Conservation (phyloP, 2,797 vertebrate genomes). For the Parotocinclus haroldoi region DNA sequence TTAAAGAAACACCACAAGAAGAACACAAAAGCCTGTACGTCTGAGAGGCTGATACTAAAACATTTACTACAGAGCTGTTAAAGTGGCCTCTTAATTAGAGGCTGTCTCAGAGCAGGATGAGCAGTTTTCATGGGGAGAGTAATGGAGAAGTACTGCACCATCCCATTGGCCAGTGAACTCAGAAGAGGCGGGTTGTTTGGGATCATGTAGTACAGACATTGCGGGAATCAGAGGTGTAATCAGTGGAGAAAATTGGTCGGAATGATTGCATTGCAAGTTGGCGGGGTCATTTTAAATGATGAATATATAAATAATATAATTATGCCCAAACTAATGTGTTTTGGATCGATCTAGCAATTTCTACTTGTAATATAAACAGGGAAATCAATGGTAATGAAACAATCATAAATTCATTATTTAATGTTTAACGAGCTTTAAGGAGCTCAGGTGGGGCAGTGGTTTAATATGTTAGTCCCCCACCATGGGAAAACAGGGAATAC, state of each 20-base stretch:
- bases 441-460: no score
- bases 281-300: conserved; percentile 10
- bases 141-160: conserved; percentile 29
- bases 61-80: conserved; percentile 32
- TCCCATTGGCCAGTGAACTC: conserved; percentile 25
- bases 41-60: conserved; percentile 5
- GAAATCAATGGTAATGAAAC: no score
- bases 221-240: conserved; percentile 36
- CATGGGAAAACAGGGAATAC: no score
- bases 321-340: no score
- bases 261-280: conserved; percentile 23
- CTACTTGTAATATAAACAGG: no score
- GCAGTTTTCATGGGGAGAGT: conserved; percentile 26
- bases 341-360: no score
- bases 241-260: conserved; percentile 26
- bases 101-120: conserved; percentile 25
- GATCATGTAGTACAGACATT: conserved; percentile 26
- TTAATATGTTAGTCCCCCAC: no score
- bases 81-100: conserved; percentile 36
- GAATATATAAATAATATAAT: no score
- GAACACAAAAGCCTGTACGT: neutral
- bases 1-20: neutral
- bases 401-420: no score
- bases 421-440: no score
- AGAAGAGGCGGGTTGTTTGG: conserved; percentile 25